Conservation (phyloP, 2,113 vertebrate species). For the Psilopogon haemacephalus region DNA sequence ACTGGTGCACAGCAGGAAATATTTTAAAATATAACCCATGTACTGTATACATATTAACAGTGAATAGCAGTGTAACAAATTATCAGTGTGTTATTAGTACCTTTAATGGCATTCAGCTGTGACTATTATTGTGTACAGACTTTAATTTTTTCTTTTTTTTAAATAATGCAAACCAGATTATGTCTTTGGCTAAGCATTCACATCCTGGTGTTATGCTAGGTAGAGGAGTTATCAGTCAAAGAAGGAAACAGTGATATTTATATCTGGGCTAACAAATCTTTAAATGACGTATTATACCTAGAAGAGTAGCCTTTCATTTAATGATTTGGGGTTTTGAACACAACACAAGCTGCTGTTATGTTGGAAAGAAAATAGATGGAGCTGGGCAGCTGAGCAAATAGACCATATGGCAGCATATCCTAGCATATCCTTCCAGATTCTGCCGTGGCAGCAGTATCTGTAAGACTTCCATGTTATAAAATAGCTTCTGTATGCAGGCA, state of each 20-base stretch:
- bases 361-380: constrained; percentile 10
- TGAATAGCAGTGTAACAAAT: background rate
- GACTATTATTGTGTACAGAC: background rate
- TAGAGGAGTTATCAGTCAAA: background rate
- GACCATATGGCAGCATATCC: constrained; percentile 29
- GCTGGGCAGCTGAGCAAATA: constrained; percentile 35
- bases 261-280: background rate
- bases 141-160: background rate
- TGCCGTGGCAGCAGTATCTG: background rate
- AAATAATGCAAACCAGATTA: background rate
- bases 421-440: background rate
- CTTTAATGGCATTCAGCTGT: background rate
- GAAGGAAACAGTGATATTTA: background rate
- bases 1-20: background rate
- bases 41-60: background rate
- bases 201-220: background rate
- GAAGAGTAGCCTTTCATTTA: background rate
- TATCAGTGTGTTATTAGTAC: background rate
- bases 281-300: background rate
- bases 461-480: background rate
- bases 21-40: background rate
- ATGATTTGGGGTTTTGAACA: background rate
- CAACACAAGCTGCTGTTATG: background rate
- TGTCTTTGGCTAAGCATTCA: background rate
- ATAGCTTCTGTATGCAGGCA: background rate